These are phyloP conservation scores for Clytia hemisphaerica DNA, from an alignment of 30 jellyfish, hydroid and myxozoan species.

Conservation along the genomic window DNA sequence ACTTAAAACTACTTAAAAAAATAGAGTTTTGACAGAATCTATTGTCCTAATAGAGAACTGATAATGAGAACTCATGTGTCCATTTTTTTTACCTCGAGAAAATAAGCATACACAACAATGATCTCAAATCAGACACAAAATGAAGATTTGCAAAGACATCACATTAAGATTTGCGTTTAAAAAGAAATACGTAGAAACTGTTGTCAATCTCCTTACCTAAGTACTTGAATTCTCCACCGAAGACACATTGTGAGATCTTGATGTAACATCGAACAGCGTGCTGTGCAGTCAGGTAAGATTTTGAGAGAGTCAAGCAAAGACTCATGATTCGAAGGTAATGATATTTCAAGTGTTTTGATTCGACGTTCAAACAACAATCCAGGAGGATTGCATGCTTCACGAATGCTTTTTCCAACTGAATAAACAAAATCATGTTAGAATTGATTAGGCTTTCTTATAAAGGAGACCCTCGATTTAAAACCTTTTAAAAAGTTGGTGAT, in stretches of 20 bases:
- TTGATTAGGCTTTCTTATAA: no score
- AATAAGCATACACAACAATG: no score
- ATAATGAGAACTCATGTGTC: no score
- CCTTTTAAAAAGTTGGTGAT: no score
- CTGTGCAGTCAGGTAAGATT: constrained; percentile 65
- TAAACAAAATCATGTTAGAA: neutral
- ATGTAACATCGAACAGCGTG: constrained; percentile 38
- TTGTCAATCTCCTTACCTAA: constrained; percentile 38
- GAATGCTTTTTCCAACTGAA: constrained; percentile 31
- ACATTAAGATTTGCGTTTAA: neutral
- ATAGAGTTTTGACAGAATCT: no score
- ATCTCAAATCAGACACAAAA: no score
- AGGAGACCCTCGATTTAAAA: no score
- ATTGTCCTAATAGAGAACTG: no score
- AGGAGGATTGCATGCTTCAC: constrained; percentile 39
- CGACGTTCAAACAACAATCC: neutral
- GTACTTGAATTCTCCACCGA: constrained; percentile 41
- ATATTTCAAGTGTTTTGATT: constrained; percentile 13
- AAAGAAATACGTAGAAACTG: neutral
- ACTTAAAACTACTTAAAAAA: no score
- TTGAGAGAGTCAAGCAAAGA: constrained; percentile 15
- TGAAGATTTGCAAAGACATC: neutral
- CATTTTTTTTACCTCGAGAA: no score
- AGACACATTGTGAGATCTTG: constrained; percentile 39
- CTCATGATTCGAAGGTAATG: neutral